Conservation (phyloP, 2,113 vertebrate species). For the Scartelaos histophorus region DNA sequence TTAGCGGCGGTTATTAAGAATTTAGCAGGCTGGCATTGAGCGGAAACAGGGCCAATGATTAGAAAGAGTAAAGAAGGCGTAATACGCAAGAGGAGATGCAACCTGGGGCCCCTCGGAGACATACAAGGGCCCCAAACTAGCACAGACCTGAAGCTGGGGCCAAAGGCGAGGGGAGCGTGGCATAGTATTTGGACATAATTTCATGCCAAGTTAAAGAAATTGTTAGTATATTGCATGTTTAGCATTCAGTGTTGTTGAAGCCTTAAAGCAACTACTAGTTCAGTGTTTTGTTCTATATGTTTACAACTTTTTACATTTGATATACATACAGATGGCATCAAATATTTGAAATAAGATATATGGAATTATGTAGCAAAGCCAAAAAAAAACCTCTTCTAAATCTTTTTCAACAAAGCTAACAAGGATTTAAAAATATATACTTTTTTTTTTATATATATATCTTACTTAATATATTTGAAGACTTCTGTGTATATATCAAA, state of each 20-base stretch:
- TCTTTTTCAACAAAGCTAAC: no score
- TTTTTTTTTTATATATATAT: no score
- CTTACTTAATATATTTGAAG: no score
- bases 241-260: not conserved
- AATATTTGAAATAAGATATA: no score
- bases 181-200: not conserved
- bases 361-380: no score
- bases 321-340: no score
- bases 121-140: constrained; percentile 23
- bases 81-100: constrained; percentile 69
- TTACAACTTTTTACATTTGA: no score
- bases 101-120: constrained; percentile 54
- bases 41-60: constrained; percentile 88
- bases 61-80: constrained; percentile 84
- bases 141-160: constrained; percentile 49
- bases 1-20: constrained; percentile 93
- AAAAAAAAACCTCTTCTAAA: no score
- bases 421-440: no score
- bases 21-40: constrained; percentile 88
- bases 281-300: no score
- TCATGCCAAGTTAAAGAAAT: not conserved
- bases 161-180: constrained; percentile 10
- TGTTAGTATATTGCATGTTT: not conserved
- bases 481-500: no score
- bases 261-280: not conserved